These are phyloP conservation scores for Xerus inauris DNA, from an alignment of 2,113 vertebrate species.

Conservation along the genomic window DNA sequence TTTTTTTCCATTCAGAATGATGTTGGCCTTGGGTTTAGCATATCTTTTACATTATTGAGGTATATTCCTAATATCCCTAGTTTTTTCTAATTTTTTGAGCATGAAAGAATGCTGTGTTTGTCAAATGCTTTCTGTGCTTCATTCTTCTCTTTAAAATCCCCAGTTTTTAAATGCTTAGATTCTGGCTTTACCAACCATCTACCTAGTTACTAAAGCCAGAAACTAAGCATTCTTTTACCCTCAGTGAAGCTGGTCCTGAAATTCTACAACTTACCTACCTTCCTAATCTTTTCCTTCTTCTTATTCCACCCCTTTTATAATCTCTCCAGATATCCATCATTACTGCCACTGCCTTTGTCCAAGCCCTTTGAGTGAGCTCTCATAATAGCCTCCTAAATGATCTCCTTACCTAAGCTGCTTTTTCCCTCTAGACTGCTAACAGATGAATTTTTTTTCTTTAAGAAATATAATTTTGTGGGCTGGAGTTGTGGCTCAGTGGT, in stretches of 20 bases:
- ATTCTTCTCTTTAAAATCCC: not conserved
- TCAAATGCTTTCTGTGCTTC: no score
- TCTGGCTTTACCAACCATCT: not conserved
- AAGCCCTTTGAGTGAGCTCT: not conserved
- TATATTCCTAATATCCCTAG: no score
- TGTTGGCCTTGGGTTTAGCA: no score
- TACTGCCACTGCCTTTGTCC: not conserved
- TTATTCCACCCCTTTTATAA: not conserved
- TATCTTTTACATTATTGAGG: no score
- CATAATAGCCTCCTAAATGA: not conserved
- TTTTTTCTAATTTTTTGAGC: no score
- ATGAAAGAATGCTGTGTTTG: no score
- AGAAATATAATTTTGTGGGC: constrained; percentile 19
- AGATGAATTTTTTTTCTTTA: not conserved
- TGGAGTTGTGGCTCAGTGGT: no score
- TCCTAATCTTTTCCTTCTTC: not conserved
- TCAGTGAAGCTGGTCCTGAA: not conserved
- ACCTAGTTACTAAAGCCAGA: not conserved
- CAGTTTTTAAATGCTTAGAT: not conserved
- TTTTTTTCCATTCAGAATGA: no score
- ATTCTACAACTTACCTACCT: not conserved
- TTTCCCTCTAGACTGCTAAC: not conserved
- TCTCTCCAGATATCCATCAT: not conserved
- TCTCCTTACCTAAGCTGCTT: not conserved
- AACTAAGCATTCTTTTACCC: not conserved